Evolutionary conservation across 2,888 invertebrate species (phyloP).

Genomic region (Apamea sordens): DNA sequence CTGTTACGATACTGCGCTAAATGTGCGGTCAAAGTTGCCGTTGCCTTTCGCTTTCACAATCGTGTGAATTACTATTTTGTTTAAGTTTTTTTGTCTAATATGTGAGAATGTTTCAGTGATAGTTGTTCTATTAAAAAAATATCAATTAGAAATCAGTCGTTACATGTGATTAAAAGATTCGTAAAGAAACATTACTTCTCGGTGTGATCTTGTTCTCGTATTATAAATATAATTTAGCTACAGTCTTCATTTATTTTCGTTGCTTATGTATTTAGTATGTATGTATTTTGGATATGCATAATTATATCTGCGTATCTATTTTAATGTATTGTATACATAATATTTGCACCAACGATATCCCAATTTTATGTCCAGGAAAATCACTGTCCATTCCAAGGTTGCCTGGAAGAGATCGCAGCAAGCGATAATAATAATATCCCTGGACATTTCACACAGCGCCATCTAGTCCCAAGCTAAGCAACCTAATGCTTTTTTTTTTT

Average conservation of each 20-base stretch:
- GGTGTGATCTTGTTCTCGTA: neutral
- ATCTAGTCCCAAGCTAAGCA: too few species aligned
- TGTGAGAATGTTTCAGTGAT: constrained; percentile 44
- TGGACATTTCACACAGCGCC: too few species aligned
- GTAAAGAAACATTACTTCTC: neutral
- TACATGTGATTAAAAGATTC: neutral
- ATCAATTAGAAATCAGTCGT: neutral
- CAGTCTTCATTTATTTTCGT: too few species aligned
- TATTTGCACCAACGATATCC: too few species aligned
- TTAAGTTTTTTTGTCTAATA: constrained; percentile 5
- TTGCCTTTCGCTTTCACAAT: constrained; percentile 66
- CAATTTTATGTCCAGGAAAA: too few species aligned
- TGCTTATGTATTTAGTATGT: too few species aligned
- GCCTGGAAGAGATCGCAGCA: neutral
- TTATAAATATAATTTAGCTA: too few species aligned
- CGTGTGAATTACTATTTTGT: constrained; percentile 63
- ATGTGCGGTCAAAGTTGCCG: constrained; percentile 60
- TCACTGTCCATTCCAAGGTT: too few species aligned
- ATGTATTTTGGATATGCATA: neutral
- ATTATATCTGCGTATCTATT: too few species aligned
- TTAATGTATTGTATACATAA: too few species aligned
- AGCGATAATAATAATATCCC: too few species aligned
- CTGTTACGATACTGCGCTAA: constrained; percentile 38
- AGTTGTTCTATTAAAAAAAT: constrained; percentile 23
- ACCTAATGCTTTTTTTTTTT: too few species aligned